Evolutionary conservation across 2,888 invertebrate genomes (phyloP).

Genomic region (Acleris cristana): DNA sequence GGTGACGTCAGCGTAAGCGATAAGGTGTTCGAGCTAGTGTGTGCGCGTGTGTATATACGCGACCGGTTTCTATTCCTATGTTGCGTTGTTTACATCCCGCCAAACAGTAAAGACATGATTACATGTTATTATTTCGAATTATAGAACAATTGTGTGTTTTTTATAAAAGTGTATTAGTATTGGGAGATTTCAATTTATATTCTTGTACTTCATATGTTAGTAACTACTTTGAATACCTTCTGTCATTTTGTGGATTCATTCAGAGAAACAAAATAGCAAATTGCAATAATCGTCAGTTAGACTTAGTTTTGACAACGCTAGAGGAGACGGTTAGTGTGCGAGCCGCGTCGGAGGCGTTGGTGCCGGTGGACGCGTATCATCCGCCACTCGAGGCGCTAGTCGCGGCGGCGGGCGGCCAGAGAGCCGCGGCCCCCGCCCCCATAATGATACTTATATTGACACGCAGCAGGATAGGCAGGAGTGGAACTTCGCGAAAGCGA

Average conservation of each 20-base stretch:
- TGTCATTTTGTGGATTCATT: constrained; percentile 11
- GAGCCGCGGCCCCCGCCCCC: not conserved
- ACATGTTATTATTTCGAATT: no score
- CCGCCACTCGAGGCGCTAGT: not conserved
- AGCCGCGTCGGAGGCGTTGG: constrained; percentile 1
- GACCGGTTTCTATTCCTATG: no score
- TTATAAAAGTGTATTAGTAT: no score
- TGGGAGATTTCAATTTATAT: not conserved
- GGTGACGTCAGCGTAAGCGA: no score
- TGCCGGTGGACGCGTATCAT: constrained; percentile 1
- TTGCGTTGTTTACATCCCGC: no score
- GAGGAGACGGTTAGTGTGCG: not conserved
- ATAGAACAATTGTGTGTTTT: no score
- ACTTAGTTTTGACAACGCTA: not conserved
- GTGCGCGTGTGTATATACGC: no score
- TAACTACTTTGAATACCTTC: not conserved
- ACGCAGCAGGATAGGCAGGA: not conserved
- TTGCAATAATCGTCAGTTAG: not conserved
- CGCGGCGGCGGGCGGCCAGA: not conserved
- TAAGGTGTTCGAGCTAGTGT: no score
- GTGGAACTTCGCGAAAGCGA: constrained; percentile 11
- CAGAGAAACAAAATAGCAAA: constrained; percentile 1
- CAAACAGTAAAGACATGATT: no score
- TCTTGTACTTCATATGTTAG: not conserved
- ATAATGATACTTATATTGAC: not conserved